Evolutionary conservation across 2,113 vertebrate genomes (phyloP).

Genomic region (Cavia aperea): DNA sequence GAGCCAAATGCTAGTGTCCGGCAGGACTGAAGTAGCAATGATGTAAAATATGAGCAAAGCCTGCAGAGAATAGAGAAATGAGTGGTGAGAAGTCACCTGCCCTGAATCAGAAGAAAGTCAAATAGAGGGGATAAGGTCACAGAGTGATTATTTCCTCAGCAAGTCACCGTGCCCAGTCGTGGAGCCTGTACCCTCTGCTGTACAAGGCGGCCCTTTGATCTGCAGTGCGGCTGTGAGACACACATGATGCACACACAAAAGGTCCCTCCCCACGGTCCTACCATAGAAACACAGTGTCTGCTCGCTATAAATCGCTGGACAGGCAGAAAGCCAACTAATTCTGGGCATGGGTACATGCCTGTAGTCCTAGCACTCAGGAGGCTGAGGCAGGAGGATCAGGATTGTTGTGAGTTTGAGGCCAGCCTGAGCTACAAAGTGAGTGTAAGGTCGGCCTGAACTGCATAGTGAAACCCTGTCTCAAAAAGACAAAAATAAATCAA

Average conservation of each 20-base stretch:
- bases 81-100: not conserved
- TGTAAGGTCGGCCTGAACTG: no score
- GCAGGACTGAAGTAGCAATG: not conserved
- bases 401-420: no score
- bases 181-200: not conserved
- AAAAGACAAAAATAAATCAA: no score
- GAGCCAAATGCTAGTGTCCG: not conserved
- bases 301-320: not conserved
- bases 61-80: not conserved
- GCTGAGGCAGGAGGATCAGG: no score
- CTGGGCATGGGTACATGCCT: no score
- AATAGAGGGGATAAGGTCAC: not conserved
- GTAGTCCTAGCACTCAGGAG: no score
- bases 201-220: not conserved
- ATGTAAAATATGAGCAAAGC: not conserved
- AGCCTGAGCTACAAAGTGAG: no score
- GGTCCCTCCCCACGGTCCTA: not conserved
- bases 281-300: not conserved
- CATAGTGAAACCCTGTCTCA: no score
- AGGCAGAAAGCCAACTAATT: not conserved
- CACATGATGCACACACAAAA: not conserved
- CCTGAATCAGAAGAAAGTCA: not conserved
- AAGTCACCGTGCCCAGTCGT: not conserved
- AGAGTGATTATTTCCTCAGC: not conserved
- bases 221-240: not conserved